phyloP scores from a whole-genome alignment of 2,113 vertebrate genomes.

The Mesitornis unicolor region DNA sequence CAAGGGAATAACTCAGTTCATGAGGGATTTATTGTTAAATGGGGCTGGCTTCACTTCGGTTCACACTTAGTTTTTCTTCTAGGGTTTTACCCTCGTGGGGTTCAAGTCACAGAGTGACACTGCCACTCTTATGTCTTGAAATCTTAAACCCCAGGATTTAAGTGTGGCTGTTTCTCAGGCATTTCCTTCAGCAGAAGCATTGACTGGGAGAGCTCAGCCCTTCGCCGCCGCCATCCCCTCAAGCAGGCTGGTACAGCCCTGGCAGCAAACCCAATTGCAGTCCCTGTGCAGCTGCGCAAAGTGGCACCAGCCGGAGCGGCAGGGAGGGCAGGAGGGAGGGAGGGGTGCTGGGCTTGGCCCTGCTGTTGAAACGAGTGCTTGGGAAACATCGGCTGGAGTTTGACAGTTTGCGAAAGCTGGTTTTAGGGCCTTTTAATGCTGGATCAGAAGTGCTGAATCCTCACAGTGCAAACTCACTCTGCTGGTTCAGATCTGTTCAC shows the following conservation, averaged over 20 bases:
- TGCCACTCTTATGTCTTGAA: not conserved
- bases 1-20: not conserved
- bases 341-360: not conserved
- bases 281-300: not conserved
- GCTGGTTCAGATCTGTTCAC: not conserved
- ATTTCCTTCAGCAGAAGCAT: not conserved
- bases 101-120: not conserved
- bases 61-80: not conserved
- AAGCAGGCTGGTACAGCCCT: accelerated
- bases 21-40: not conserved
- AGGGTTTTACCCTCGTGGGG: not conserved
- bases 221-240: not conserved
- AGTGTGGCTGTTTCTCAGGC: accelerated
- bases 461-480: not conserved
- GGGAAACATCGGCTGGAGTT: not conserved
- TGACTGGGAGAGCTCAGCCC: accelerated
- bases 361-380: accelerated
- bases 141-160: not conserved
- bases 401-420: not conserved
- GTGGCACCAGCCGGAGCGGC: accelerated
- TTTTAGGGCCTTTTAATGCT: not conserved
- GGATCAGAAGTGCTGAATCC: not conserved
- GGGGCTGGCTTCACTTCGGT: not conserved
- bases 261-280: not conserved
- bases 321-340: not conserved